Percentiles rank a stretch among this genome's conserved stretches.
Conservation (phyloP, 2,113 vertebrate genomes). For the Cavia aperea region DNA sequence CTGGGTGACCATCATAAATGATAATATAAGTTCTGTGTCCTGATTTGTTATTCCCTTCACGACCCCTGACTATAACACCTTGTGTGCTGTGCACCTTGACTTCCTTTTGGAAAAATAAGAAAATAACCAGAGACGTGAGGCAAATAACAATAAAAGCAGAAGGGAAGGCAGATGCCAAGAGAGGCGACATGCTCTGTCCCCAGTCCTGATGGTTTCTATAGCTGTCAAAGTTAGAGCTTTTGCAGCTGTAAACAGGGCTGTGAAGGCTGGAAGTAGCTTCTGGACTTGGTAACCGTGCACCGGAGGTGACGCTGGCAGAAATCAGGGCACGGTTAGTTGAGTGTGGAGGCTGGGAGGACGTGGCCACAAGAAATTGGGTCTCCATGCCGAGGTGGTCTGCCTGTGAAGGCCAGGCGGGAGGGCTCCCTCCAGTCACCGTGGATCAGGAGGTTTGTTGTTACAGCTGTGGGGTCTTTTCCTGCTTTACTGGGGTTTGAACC, state of each 20-base stretch:
- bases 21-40: too few relatives aligned
- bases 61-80: background rate
- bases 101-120: constrained; percentile 16
- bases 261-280: background rate
- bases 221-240: background rate
- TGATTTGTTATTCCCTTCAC: too few relatives aligned
- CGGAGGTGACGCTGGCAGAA: background rate
- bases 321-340: background rate
- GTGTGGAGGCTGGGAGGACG: background rate
- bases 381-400: background rate
- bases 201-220: background rate
- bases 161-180: background rate
- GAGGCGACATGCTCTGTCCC: background rate
- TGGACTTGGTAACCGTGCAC: background rate
- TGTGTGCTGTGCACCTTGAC: background rate
- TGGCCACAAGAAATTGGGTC: background rate
- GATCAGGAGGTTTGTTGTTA: background rate
- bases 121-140: background rate
- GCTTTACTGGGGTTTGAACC: background rate
- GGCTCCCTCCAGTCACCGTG: background rate
- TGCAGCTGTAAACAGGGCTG: background rate
- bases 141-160: background rate
- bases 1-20: too few relatives aligned
- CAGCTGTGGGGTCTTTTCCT: background rate
- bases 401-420: background rate